These are phyloP conservation scores for Archocentrus centrarchus DNA, from an alignment of 2,113 vertebrate species.

Conservation along the genomic window DNA sequence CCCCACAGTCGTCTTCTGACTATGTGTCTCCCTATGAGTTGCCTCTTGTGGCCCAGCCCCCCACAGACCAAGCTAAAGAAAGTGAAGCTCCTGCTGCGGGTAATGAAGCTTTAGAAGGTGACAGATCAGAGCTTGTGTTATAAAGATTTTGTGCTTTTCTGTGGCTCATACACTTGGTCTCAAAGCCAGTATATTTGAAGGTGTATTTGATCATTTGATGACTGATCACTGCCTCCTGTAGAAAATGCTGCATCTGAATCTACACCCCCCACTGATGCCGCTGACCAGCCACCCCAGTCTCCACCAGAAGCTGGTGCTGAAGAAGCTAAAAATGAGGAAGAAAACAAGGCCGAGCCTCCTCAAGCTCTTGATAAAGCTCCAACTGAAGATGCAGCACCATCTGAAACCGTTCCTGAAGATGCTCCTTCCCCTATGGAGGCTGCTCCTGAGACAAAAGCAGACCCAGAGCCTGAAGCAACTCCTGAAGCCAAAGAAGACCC, in stretches of 20 bases:
- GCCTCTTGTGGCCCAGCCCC: conserved; percentile 54
- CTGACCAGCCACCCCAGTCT: conserved; percentile 23
- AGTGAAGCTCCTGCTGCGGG: conserved; percentile 58
- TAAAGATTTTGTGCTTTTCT: background rate
- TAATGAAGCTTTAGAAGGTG: conserved; percentile 15
- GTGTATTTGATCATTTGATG: conserved; percentile 2
- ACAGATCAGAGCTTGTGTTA: background rate
- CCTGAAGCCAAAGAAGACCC: conserved; percentile 30
- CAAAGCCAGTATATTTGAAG: background rate
- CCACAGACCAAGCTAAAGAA: conserved; percentile 20
- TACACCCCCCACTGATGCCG: background rate
- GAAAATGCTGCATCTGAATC: conserved; percentile 41
- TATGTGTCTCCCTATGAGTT: conserved; percentile 80
- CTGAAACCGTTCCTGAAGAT: conserved; percentile 35
- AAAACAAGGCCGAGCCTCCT: conserved; percentile 20
- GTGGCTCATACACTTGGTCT: background rate
- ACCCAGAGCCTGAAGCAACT: conserved; percentile 17
- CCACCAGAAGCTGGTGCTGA: conserved; percentile 43
- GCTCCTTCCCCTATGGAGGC: background rate
- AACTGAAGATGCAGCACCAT: conserved; percentile 14
- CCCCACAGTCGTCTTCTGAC: conserved; percentile 68
- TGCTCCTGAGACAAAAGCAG: background rate
- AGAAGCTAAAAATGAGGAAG: conserved; percentile 39
- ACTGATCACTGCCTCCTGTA: background rate
- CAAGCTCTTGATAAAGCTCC: background rate